Percentiles rank a stretch among this genome's conserved stretches.
These are phyloP conservation scores for Drosophila anceps DNA, from an alignment of 2,888 invertebrate genomes.

Conservation along the genomic window DNA sequence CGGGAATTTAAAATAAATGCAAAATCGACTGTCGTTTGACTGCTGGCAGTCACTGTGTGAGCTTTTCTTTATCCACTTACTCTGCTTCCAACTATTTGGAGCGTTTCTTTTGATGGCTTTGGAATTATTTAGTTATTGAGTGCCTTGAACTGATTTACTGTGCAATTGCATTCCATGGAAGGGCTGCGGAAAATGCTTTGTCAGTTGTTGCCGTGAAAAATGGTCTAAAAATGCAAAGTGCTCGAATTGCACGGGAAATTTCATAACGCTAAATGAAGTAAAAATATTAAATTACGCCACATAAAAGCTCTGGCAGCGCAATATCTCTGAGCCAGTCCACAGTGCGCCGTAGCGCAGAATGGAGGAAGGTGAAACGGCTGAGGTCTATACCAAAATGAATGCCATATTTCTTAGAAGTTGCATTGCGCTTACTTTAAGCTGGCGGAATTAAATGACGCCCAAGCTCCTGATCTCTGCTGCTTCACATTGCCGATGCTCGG, in stretches of 20 bases:
- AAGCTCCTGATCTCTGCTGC: slow-evolving; percentile 26
- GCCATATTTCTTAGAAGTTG: slow-evolving; percentile 56
- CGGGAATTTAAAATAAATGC: slow-evolving; percentile 22
- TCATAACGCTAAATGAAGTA: slow-evolving; percentile 74
- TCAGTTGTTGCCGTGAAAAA: slow-evolving; percentile 58
- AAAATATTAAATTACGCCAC: slow-evolving; percentile 68
- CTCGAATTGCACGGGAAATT: slow-evolving; percentile 65
- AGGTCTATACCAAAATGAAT: slow-evolving; percentile 18
- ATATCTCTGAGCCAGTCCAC: slow-evolving; percentile 27
- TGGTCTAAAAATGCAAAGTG: slow-evolving; percentile 62
- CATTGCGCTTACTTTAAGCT: slow-evolving; percentile 70
- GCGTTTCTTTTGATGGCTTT: slow-evolving; percentile 10
- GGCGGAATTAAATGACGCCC: slow-evolving; percentile 64
- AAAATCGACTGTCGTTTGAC: slow-evolving; percentile 14
- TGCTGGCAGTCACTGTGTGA: slow-evolving; percentile 22
- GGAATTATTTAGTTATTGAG: slow-evolving; percentile 59
- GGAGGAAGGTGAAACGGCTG: neutral
- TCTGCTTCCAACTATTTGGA: slow-evolving; percentile 17
- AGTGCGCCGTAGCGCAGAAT: neutral
- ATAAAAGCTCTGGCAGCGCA: slow-evolving; percentile 45
- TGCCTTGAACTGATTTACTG: slow-evolving; percentile 69
- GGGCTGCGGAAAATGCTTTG: slow-evolving; percentile 45
- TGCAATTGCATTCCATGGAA: slow-evolving; percentile 48
- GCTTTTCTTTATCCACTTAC: slow-evolving; percentile 48
- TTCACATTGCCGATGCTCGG: neutral